Evolutionary conservation across 2,888 invertebrate genomes (phyloP).

Genomic region (Lasioglossum malachurum): DNA sequence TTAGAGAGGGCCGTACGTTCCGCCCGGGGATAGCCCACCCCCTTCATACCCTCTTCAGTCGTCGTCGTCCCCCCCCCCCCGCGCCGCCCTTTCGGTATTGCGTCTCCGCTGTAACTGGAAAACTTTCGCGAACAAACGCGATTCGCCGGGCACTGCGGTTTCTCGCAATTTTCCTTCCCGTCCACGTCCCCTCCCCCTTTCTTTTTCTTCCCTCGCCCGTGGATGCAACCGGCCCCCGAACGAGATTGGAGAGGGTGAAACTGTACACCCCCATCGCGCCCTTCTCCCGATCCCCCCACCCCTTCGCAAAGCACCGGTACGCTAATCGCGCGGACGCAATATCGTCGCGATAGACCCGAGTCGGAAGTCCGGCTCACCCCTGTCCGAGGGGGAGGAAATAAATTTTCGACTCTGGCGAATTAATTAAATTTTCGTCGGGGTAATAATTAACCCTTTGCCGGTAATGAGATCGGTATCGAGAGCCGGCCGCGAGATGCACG

Average conservation of each 20-base stretch:
- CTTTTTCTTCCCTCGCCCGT: neutral
- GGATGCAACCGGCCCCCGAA: slow-evolving; percentile 6
- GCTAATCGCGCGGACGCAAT: slow-evolving; percentile 53
- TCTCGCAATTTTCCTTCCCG: slow-evolving; percentile 32
- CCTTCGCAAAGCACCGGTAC: neutral
- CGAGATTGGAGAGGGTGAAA: slow-evolving; percentile 28
- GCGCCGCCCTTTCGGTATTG: slow-evolving; percentile 9
- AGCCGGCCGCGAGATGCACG: slow-evolving; percentile 11
- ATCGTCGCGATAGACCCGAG: slow-evolving; percentile 37
- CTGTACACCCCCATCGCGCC: neutral
- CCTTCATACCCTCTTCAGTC: too few species aligned
- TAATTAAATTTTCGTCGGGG: slow-evolving; percentile 67
- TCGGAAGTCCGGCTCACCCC: slow-evolving; percentile 17
- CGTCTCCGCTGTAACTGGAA: slow-evolving; percentile 50
- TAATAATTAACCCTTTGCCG: slow-evolving; percentile 69
- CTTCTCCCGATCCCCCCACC: neutral
- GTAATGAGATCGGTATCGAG: slow-evolving; percentile 55
- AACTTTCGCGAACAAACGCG: slow-evolving; percentile 42
- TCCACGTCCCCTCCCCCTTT: neutral
- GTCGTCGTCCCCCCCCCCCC: neutral
- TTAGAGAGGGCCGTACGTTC: slow-evolving; percentile 43
- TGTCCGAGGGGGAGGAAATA: neutral
- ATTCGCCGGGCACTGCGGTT: slow-evolving; percentile 28
- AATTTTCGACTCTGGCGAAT: slow-evolving; percentile 62
- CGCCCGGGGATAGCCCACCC: slow-evolving; percentile 5